Conservation (phyloP, 2,113 vertebrate genomes). For the Nyctibius bracteatus region DNA sequence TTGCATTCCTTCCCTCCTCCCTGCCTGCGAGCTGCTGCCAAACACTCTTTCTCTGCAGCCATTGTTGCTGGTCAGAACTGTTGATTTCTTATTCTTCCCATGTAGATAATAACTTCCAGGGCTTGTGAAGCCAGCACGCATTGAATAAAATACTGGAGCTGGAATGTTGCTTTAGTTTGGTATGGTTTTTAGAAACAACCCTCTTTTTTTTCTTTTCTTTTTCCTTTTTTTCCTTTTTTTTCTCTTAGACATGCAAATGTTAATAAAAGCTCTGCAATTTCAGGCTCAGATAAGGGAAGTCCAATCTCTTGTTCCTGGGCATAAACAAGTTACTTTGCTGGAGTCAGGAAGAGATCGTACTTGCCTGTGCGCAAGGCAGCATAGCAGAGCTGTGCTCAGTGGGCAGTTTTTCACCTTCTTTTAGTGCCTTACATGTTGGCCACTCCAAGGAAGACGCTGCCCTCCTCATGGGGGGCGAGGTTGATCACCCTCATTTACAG, state of each 20-base stretch:
- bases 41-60: conserved; percentile 54
- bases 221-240: too few relatives aligned
- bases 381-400: not conserved
- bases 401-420: not conserved
- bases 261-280: conserved; percentile 11
- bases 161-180: conserved; percentile 45
- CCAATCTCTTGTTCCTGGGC: not conserved
- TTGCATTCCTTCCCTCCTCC: conserved; percentile 45
- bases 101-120: conserved; percentile 66
- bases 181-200: conserved; percentile 11
- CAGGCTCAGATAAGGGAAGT: not conserved
- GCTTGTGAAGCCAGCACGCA: conserved; percentile 26
- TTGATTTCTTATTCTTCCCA: conserved; percentile 66
- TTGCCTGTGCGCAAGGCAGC: not conserved
- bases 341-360: not conserved
- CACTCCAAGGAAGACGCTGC: not conserved
- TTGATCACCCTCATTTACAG: not conserved
- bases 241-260: not conserved
- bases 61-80: conserved; percentile 62
- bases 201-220: not conserved
- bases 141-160: conserved; percentile 43
- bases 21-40: conserved; percentile 54
- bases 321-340: not conserved
- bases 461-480: too few relatives aligned
- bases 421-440: not conserved